Base-by-base conservation (phyloP, 2,797 vertebrate species). In the Macropodus opercularis region DNA sequence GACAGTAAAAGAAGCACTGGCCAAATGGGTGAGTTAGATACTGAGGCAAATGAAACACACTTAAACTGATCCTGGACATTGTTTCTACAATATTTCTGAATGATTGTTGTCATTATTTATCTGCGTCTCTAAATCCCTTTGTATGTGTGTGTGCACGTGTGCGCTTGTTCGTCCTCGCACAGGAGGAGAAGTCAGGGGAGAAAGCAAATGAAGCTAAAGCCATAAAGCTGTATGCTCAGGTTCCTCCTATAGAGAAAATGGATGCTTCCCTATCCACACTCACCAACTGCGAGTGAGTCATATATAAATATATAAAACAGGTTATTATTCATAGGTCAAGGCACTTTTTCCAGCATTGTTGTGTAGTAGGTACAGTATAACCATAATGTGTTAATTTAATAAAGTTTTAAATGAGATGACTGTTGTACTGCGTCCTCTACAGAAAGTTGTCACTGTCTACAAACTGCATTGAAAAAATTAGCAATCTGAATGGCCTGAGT, bases 401-500 rank as follows among this genome's bases (percentile, higher is more conserved):
- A 9, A 11, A 31, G 8, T 24, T 53, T 42, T 5, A 22, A 54
- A 36, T 11, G 18, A 51, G 17, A 39, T 50, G 3, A 32, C 50
- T 13, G 26, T 27, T 71, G 4, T 27, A 6, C 5, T 56, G 8
- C 62, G 7, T 76, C 17, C 15, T 57, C 14, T 13, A 60, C 90
- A 98, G 98, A 92, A 97, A 94, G 71, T 87, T 99, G 6, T 98
- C 96, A 3, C 84, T 99, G 80, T 98, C 97, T 64, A 97, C 97
- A 81, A 99, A 99, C 90, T 97, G 96, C 87, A 98, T 99, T 77
- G 96, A 98, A 78, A 98, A 97, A 91, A 99, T 99, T 42, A 93
- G 95, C 69, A 98, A 98, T 85, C 90, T 99, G 63, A 95, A 91
- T 66, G 95, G 92, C 56, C 89, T 99, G 63, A 99, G 98, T 99